Evolutionary conservation across 2,113 vertebrate genomes (phyloP), one percentile per base, ranked within the genome.

Genomic region (Solea solea): DNA sequence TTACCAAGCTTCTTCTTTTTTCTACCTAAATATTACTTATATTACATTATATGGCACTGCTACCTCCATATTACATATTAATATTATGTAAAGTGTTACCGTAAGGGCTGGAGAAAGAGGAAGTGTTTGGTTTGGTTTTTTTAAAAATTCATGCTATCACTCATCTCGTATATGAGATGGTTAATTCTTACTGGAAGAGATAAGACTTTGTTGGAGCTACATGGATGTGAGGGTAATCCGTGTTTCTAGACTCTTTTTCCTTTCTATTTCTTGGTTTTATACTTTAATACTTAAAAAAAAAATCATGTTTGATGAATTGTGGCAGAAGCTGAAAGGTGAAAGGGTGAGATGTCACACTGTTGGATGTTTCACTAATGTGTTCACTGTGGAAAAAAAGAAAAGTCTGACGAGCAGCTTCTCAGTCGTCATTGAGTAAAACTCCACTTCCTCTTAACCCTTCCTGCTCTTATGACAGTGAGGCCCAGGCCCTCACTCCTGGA

Each of bases 391-490:
- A 52, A 55, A 74, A 28, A 0, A 2, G 5, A 28, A 54, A 66
- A 54, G 28, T 2, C 7, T n/a, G 48, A 49, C 3, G n/a, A 1
- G 14, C 48, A 49, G 34, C 8, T 11, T 52, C 64, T 86, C 59
- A 82, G 76, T 56, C 70, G 67, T 66, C 71, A 58, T 58, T 69
- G 75, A 64, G 64, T 78, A 69, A 69, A 82, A 69, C 74, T 57
- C 60, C 59, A 91, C 89, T 93, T 93, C 92, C 92, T 87, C 90
- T 91, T 91, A 83, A 88, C 72, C 80, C 82, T 83, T 87, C 72
- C 67, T 72, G 70, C 75, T 69, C 56, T 49, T 46, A 63, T 60
- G 64, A 82, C 58, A 51, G 52, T 21, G 11, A 28, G 57, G 72
- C 64, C 6, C 13, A 27, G 45, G 14, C 0, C 1, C 28, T 64